These are phyloP conservation scores for Cheilosia vulpina DNA, from an alignment of 2,888 invertebrate species.

Conservation along the genomic window DNA sequence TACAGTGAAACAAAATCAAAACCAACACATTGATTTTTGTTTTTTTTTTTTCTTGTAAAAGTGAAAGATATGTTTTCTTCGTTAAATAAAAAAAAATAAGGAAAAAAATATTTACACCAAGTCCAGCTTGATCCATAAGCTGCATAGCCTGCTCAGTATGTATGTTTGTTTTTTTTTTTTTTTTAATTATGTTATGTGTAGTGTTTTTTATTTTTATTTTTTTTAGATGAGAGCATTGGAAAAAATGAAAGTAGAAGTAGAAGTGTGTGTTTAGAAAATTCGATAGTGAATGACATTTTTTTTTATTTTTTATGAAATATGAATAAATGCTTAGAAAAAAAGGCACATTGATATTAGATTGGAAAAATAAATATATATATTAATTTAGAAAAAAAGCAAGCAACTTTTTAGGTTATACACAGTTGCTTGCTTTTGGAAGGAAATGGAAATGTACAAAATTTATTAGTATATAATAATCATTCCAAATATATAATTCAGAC, in stretches of 20 bases:
- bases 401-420: conserved; percentile 12
- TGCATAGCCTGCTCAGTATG: conserved; percentile 90
- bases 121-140: conserved; percentile 95
- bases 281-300: conserved; percentile 61
- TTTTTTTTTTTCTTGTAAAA: conserved; percentile 13
- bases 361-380: conserved; percentile 1
- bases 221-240: conserved; percentile 73
- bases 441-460: conserved; percentile 19
- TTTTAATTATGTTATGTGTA: conserved; percentile 65
- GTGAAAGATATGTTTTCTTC: conserved; percentile 29
- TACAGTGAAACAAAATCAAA: conserved; percentile 20
- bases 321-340: conserved; percentile 75
- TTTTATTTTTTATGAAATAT: conserved; percentile 14
- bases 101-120: conserved; percentile 91
- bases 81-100: conserved; percentile 45
- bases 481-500: conserved; percentile 44
- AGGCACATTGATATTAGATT: conserved; percentile 56
- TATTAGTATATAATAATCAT: conserved; percentile 29
- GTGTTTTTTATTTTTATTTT: conserved; percentile 56
- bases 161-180: conserved; percentile 71
- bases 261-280: conserved; percentile 76
- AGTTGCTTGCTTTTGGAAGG: conserved; percentile 33
- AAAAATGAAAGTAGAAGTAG: conserved; percentile 78
- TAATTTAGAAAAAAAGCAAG: conserved; percentile 28
- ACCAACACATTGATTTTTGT: conserved; percentile 16